Percentiles rank a stretch among this genome's conserved stretches.
These are phyloP conservation scores for Apamea crenata DNA, from an alignment of 2,888 invertebrate genomes.

Conservation along the genomic window DNA sequence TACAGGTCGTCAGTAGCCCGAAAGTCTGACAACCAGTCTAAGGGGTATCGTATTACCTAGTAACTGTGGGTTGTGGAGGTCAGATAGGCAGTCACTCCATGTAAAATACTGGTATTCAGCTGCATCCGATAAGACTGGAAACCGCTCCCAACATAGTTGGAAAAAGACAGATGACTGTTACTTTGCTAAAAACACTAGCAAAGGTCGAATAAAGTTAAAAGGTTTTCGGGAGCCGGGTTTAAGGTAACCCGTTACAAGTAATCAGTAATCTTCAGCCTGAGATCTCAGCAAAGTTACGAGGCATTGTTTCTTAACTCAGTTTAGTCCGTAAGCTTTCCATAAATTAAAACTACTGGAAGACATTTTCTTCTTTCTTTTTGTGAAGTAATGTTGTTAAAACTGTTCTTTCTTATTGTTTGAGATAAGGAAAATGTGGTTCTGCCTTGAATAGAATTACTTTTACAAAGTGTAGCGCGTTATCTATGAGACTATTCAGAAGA, in stretches of 20 bases:
- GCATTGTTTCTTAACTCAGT: constrained; percentile 43
- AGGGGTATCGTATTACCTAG: too few species aligned
- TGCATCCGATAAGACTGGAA: too few species aligned
- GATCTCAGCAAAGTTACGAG: constrained; percentile 37
- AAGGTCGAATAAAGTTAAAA: constrained; percentile 22
- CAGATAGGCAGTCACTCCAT: too few species aligned
- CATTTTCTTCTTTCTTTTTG: constrained; percentile 18
- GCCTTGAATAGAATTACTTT: constrained; percentile 7
- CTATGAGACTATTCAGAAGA: neutral
- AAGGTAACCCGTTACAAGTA: constrained; percentile 11
- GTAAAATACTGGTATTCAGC: too few species aligned
- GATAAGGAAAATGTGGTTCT: constrained; percentile 21
- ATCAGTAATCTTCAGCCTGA: constrained; percentile 36
- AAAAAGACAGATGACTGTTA: too few species aligned
- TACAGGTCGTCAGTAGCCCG: too few species aligned
- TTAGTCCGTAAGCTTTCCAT: constrained; percentile 31
- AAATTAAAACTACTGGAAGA: constrained; percentile 42
- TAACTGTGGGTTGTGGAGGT: too few species aligned
- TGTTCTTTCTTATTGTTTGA: constrained; percentile 13
- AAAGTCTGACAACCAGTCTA: too few species aligned
- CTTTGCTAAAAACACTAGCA: constrained; percentile 8
- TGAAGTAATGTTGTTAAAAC: constrained; percentile 8
- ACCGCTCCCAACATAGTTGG: too few species aligned
- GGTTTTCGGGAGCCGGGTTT: constrained; percentile 9
- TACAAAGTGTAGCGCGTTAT: constrained; percentile 14